Evolutionary conservation across 1,140 invertebrate genomes (phyloP).

Genomic region (Orussus abietinus): DNA sequence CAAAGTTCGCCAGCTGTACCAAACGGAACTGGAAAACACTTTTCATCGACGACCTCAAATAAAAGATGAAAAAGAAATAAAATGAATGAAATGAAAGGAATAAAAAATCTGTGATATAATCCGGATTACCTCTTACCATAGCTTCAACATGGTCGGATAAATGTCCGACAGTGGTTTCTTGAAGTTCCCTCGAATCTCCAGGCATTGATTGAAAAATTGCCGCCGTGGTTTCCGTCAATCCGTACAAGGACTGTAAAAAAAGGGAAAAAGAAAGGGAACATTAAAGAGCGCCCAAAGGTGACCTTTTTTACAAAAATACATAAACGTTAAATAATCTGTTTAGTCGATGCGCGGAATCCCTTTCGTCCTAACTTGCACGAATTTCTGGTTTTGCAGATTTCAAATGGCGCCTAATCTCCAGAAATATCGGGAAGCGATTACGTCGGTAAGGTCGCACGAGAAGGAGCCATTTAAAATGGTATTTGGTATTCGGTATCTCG

Average conservation of each 20-base stretch:
- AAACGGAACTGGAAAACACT: constrained; percentile 69
- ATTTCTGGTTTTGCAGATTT: no score
- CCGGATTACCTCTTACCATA: constrained; percentile 45
- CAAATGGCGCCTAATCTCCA: no score
- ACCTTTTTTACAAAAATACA: no score
- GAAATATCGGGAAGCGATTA: no score
- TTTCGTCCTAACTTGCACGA: no score
- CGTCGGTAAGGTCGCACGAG: no score
- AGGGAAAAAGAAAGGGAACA: constrained; percentile 12
- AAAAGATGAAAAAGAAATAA: constrained; percentile 5
- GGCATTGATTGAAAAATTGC: constrained; percentile 65
- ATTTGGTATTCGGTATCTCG: no score
- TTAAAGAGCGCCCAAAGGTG: no score
- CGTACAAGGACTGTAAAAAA: constrained; percentile 72
- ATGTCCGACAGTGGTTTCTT: constrained; percentile 73
- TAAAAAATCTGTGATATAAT: neutral
- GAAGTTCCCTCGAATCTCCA: constrained; percentile 63
- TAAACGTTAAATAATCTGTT: no score
- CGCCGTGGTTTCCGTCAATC: constrained; percentile 83
- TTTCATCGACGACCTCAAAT: constrained; percentile 65
- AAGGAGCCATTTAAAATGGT: no score
- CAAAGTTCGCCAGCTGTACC: constrained; percentile 79
- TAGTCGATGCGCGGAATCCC: no score
- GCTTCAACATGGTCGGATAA: constrained; percentile 77
- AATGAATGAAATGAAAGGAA: constrained; percentile 5